Conservation (phyloP, 2,888 invertebrate species). For the Drosophila multiciliata region DNA sequence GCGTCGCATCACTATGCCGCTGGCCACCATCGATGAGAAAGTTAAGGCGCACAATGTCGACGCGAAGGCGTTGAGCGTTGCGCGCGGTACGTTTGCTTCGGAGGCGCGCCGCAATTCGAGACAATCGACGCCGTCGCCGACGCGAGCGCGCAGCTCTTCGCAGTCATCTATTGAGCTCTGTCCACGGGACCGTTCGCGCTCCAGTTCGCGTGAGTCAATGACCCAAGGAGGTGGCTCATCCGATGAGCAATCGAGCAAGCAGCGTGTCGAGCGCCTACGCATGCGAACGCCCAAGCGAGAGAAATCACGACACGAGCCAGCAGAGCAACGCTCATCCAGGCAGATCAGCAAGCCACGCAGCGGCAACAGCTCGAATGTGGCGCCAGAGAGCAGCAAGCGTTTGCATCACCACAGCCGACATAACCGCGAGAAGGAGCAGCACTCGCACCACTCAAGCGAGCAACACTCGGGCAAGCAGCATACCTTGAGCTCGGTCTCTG, state of each 20-base stretch:
- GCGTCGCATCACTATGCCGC: constrained; percentile 80
- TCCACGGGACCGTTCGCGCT: constrained; percentile 82
- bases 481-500: constrained; percentile 23
- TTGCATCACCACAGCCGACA: constrained; percentile 72
- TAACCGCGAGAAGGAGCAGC: constrained; percentile 39
- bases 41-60: constrained; percentile 68
- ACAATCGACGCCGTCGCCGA: constrained; percentile 71
- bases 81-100: constrained; percentile 76
- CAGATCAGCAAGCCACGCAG: constrained; percentile 54
- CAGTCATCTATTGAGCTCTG: constrained; percentile 83
- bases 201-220: constrained; percentile 80
- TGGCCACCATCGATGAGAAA: constrained; percentile 85
- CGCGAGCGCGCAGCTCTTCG: constrained; percentile 80
- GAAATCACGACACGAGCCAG: constrained; percentile 58
- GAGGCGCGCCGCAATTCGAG: constrained; percentile 79
- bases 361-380: constrained; percentile 40
- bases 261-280: constrained; percentile 73
- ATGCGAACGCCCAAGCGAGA: constrained; percentile 75
- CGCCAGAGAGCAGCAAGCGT: constrained; percentile 57
- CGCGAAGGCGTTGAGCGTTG: constrained; percentile 62
- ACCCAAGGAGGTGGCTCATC: constrained; percentile 76
- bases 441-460: constrained; percentile 38
- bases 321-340: constrained; percentile 44
- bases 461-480: constrained; percentile 55
- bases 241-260: constrained; percentile 69